Conservation (phyloP, 2,797 vertebrate species). For the Hoplostethus mediterraneus region DNA sequence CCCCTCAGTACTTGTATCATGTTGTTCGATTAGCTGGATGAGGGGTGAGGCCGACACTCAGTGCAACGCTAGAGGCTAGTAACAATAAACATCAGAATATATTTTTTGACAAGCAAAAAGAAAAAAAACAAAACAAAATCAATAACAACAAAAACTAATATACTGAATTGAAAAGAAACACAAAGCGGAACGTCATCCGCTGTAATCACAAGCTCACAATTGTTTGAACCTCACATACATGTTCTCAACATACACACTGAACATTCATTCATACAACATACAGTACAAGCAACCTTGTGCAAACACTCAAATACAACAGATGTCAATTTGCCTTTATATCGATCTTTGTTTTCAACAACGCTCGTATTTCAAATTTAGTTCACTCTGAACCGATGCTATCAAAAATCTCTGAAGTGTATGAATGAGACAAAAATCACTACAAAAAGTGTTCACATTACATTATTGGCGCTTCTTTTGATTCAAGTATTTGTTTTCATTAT, state of each 20-base stretch:
- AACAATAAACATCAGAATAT: slow-evolving; percentile 87
- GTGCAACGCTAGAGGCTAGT: slow-evolving; percentile 98
- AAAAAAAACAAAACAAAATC: slow-evolving; percentile 66
- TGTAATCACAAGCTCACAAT: slow-evolving; percentile 70
- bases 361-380: slow-evolving; percentile 74
- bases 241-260: slow-evolving; percentile 49
- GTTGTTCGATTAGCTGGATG: slow-evolving; percentile 89
- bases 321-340: slow-evolving; percentile 76
- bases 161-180: slow-evolving; percentile 78
- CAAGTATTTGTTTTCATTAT: slow-evolving; percentile 98
- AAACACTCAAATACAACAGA: slow-evolving; percentile 83
- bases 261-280: slow-evolving; percentile 73
- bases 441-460: slow-evolving; percentile 96
- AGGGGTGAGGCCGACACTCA: slow-evolving; percentile 93
- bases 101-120: slow-evolving; percentile 86
- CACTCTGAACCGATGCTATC: slow-evolving; percentile 81
- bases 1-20: slow-evolving; percentile 85
- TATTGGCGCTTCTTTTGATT: slow-evolving; percentile 96
- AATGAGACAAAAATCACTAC: slow-evolving; percentile 85
- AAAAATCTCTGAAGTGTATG: slow-evolving; percentile 90
- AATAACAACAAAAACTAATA: slow-evolving; percentile 60
- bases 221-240: slow-evolving; percentile 44
- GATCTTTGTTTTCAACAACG: slow-evolving; percentile 70
- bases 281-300: slow-evolving; percentile 86
- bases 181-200: slow-evolving; percentile 76